These are phyloP conservation scores for Clarias batrachus DNA, from an alignment of 2,113 vertebrate species.

Conservation along the genomic window DNA sequence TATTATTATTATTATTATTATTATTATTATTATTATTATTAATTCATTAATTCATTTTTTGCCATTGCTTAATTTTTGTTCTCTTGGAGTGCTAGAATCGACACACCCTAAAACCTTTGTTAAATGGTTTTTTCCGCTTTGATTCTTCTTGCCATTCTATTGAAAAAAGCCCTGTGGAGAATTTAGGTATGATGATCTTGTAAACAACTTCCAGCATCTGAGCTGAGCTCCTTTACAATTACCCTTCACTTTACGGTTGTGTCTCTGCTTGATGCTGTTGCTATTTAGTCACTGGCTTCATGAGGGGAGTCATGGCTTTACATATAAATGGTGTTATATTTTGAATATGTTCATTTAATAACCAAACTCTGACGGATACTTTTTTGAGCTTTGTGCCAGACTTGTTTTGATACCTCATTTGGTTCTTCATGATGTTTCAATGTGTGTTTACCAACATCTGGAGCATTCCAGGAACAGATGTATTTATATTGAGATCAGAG, in stretches of 20 bases:
- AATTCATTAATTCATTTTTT: no score
- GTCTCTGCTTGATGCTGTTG: background rate
- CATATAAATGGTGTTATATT: background rate
- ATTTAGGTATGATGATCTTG: background rate
- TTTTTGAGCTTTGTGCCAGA: background rate
- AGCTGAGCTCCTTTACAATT: background rate
- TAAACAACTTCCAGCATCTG: background rate
- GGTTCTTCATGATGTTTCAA: background rate
- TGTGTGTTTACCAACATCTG: background rate
- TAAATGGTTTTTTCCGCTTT: background rate
- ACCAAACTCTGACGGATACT: background rate
- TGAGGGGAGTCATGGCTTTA: background rate
- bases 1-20: no score
- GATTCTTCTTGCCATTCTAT: background rate
- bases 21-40: no score
- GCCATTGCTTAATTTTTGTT: no score
- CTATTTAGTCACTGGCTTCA: background rate
- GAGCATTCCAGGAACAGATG: background rate
- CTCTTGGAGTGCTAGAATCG: no score
- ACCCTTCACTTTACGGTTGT: background rate
- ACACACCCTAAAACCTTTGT: background rate
- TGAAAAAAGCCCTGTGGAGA: background rate
- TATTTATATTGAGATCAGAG: background rate
- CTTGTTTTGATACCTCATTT: background rate
- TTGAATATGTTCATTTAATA: background rate